Base-by-base conservation (phyloP, 2,888 invertebrate species). In the Dasypogon diadema region DNA sequence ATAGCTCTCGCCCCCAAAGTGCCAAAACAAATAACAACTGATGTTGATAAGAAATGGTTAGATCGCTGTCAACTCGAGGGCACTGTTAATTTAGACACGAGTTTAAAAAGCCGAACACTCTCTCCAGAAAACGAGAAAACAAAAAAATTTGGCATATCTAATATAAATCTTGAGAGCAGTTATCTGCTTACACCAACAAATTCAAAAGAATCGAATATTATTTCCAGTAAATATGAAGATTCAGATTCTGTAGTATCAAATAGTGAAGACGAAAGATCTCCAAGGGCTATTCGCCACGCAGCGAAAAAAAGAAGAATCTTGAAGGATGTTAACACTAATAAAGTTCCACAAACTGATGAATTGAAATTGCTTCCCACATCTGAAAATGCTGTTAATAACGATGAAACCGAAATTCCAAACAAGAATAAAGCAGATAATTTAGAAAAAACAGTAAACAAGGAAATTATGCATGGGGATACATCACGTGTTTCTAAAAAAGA, bases 191-290 rank as follows among this genome's bases (percentile, higher is more conserved):
- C 12, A 12, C 21, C 24, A 14, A 24, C 34, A 8, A 24, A 14
- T 24, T 79, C 58, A 79, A 85, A 48, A 85, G 84, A 81, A 22
- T 16, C 34, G 6, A 34, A 75, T 76, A 60, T 79, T 12, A 58
- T 48, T 22, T 37, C 18, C 48, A 75, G 42, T 22, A 75, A 77
- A n/a, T 72, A 46, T 24, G 86, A 87, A 79, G 91, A 92, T 80
- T 90, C 90, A 81, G 92, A 93, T 80, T 94, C 94, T 83, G 87
- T 90, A 77, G 87, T 92, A 72, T 89, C 85, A 12, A 91, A 91
- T 79, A 92, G 92, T 85, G 92, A 91, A 79, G 90, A 91, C 46
- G 92, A 92, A 81, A 76, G 77, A 2, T 80, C 80, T n/a, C 76
- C 79, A 3, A 12, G 6, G 78, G 86, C 89, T 80, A 82, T 89